phyloP scores from a whole-genome alignment of 2,113 vertebrate genomes.

The Tachuris rubrigastra region DNA sequence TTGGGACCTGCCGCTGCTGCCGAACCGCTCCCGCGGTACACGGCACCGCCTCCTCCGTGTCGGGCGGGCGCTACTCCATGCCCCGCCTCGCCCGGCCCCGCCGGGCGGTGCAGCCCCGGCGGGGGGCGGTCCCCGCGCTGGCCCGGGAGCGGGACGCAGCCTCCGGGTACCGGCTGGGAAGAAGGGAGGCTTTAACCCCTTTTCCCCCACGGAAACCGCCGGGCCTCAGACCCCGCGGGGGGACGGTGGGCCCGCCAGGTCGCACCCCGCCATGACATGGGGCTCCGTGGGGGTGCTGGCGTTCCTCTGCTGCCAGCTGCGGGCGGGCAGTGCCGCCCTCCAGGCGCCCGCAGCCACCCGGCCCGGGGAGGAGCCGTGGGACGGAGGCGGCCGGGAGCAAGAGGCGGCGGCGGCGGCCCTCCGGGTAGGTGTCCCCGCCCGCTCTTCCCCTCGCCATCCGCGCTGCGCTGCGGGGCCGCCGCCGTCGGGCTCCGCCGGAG shows the following conservation, averaged over 20 bases:
- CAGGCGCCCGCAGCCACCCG: not conserved
- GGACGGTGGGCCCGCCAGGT: accelerated
- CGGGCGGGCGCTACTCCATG: accelerated
- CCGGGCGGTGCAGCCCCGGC: not conserved
- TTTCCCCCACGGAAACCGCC: accelerated
- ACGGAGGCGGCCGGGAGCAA: not conserved
- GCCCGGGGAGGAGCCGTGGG: not conserved
- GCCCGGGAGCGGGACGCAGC: no score
- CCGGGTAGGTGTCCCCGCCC: not conserved
- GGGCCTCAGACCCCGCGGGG: accelerated
- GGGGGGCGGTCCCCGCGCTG: no score
- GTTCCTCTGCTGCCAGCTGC: not conserved
- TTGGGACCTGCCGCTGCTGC: no score
- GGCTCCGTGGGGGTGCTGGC: not conserved
- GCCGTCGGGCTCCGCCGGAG: not conserved
- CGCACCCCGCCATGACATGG: not conserved
- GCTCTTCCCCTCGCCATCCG: no score
- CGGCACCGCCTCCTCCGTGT: accelerated
- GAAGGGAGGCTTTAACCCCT: accelerated
- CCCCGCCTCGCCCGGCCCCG: not conserved
- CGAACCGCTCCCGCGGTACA: accelerated
- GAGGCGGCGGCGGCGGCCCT: not conserved
- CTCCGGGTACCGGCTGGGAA: accelerated
- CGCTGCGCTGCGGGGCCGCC: not conserved
- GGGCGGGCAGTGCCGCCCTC: not conserved